These are phyloP conservation scores for Heliconius hortense DNA, from an alignment of 2,888 invertebrate genomes.

Conservation along the genomic window DNA sequence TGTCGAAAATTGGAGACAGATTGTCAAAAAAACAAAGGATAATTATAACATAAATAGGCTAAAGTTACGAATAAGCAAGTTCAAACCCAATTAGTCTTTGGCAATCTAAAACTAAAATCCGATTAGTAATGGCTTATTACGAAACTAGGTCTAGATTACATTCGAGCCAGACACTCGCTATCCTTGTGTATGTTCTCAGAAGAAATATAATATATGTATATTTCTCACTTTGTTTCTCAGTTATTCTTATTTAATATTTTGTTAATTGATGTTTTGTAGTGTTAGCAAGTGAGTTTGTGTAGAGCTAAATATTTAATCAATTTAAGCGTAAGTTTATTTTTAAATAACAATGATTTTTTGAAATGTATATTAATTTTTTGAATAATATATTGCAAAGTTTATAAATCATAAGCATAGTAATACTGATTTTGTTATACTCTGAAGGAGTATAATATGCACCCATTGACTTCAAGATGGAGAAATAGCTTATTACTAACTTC, in stretches of 20 bases:
- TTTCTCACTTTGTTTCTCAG: not conserved
- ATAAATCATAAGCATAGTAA: too few species aligned
- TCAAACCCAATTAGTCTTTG: constrained; percentile 27
- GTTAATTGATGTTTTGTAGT: not conserved
- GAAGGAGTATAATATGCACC: too few species aligned
- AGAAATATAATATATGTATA: constrained; percentile 7
- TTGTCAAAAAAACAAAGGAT: not conserved
- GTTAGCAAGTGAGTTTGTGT: not conserved
- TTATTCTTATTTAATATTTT: constrained; percentile 7
- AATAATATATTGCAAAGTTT: too few species aligned
- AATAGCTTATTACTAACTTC: too few species aligned
- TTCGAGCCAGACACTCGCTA: constrained; percentile 19
- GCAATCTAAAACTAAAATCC: constrained; percentile 17
- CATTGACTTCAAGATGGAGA: too few species aligned
- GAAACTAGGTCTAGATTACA: constrained; percentile 26
- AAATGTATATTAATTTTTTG: too few species aligned
- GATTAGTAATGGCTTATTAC: constrained; percentile 28
- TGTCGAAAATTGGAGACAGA: not conserved
- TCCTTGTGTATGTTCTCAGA: constrained; percentile 21
- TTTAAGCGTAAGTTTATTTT: too few species aligned
- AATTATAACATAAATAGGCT: constrained; percentile 1
- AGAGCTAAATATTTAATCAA: too few species aligned
- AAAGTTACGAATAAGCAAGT: constrained; percentile 28
- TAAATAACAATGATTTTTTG: too few species aligned
- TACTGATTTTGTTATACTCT: too few species aligned